Evolutionary conservation across 1,140 invertebrate species (phyloP).

Genomic region (Heliconius eleuchia): DNA sequence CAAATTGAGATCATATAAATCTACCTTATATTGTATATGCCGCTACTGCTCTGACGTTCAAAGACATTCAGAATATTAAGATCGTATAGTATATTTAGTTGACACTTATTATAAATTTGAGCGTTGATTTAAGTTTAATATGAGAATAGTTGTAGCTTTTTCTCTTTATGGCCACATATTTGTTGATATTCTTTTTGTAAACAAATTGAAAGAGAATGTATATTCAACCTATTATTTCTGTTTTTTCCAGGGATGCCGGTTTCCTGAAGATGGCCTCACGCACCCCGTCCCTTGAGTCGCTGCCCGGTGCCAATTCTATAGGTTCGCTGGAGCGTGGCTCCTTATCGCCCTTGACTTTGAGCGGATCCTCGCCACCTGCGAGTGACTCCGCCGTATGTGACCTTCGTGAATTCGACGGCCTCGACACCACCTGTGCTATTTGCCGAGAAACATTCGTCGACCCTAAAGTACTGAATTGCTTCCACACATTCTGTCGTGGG

Average conservation of each 20-base stretch:
- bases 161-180: background rate
- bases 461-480: conserved; percentile 90
- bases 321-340: conserved; percentile 89
- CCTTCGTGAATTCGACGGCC: conserved; percentile 80
- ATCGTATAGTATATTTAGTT: conserved; percentile 9
- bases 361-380: conserved; percentile 90
- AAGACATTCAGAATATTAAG: conserved; percentile 12
- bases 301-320: conserved; percentile 93
- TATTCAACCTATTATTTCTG: conserved; percentile 34
- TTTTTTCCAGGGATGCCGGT: conserved; percentile 81
- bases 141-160: background rate
- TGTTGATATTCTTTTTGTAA: background rate
- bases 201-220: background rate
- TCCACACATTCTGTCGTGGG: conserved; percentile 91
- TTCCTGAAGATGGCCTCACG: conserved; percentile 83
- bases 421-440: conserved; percentile 87
- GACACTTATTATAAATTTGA: conserved; percentile 17
- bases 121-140: conserved; percentile 3
- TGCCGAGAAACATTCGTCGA: conserved; percentile 90
- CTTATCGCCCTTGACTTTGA: conserved; percentile 89
- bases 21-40: conserved; percentile 31
- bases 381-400: conserved; percentile 91
- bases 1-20: conserved; percentile 42
- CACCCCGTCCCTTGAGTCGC: conserved; percentile 94
- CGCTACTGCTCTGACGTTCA: conserved; percentile 32